Base-by-base conservation (phyloP, 2,113 vertebrate genomes). In the Suncus etruscus region DNA sequence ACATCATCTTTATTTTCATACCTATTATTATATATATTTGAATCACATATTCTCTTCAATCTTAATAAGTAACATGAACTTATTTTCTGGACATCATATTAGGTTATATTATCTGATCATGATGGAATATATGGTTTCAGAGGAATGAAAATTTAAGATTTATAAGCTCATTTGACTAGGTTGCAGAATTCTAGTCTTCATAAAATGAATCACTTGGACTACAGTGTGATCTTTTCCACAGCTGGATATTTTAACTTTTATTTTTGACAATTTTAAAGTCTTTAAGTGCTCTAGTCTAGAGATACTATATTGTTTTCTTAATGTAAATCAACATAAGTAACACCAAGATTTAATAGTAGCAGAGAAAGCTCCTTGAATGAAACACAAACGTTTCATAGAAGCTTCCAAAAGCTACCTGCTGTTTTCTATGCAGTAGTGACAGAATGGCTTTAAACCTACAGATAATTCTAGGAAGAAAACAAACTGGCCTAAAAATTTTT, bases 291-390 rank as follows among this genome's bases (percentile, higher is more conserved):
- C 51, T 8, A 61, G 39, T 39, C 39, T 1, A 74, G 27, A 14
- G 29, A 88, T 20, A n/a, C 48, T 87, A 83, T 47, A 68, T 32
- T 68, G 61, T 11, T 61, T 90, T 86, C 83, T 63, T 87, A 75
- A 85, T 76, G 29, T 22, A 32, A 89, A 87, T 2, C 25, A 45
- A 75, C 74, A 12, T 31, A 39, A 39, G 39, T 39, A 39, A 39
- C 39, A 39, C 39, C 39, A 39, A 39, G 8, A 72, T 95, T 86
- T 75, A 93, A 83, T 39, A 73, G 22, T 11, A 31, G 11, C 25
- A 18, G 45, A 92, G 39, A 80, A 88, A 83, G 8, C 31, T 88
- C 39, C 29, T 87, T 68, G 69, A 32, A 18, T 20, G 90, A 82
- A 12, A 86, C 29, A 69, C 15, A 54, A 54, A 54, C 12, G 54